Evolutionary conservation across 2,888 invertebrate genomes (phyloP).

Genomic region (Coelopa pilipes): DNA sequence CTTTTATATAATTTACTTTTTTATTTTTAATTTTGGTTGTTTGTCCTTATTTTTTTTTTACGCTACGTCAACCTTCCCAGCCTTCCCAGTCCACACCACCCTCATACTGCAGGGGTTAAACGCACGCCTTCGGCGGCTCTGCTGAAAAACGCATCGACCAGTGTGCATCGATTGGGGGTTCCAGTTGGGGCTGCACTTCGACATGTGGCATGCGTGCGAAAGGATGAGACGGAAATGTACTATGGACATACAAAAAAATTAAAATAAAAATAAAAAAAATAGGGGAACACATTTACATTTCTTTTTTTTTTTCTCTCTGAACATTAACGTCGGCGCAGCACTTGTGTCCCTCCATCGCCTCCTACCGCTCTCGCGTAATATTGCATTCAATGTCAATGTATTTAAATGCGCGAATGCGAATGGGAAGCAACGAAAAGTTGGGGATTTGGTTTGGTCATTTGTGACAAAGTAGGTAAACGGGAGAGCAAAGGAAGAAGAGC

Average conservation of each 20-base stretch:
- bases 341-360: constrained; percentile 9
- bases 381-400: constrained; percentile 50
- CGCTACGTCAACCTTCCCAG: constrained; percentile 27
- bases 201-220: constrained; percentile 36
- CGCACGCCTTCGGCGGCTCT: constrained; percentile 34
- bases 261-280: constrained; percentile 52
- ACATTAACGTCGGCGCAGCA: constrained; percentile 44
- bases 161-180: constrained; percentile 38
- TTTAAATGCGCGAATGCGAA: constrained; percentile 43
- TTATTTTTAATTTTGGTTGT: constrained; percentile 44
- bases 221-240: constrained; percentile 40
- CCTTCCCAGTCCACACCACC: constrained; percentile 36
- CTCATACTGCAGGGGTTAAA: constrained; percentile 14
- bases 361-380: constrained; percentile 29
- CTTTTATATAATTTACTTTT: constrained; percentile 48
- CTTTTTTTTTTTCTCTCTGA: constrained; percentile 45
- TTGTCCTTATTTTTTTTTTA: constrained; percentile 39
- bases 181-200: constrained; percentile 27
- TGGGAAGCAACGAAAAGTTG: constrained; percentile 43
- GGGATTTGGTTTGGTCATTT: constrained; percentile 44
- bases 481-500: constrained; percentile 46
- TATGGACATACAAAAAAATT: constrained; percentile 39
- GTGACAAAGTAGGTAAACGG: constrained; percentile 52
- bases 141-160: constrained; percentile 25
- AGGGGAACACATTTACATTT: constrained; percentile 58